Evolutionary conservation across 2,888 invertebrate genomes (phyloP), one percentile per base, ranked within the genome.

Genomic region (Stegana nigrithorax): DNA sequence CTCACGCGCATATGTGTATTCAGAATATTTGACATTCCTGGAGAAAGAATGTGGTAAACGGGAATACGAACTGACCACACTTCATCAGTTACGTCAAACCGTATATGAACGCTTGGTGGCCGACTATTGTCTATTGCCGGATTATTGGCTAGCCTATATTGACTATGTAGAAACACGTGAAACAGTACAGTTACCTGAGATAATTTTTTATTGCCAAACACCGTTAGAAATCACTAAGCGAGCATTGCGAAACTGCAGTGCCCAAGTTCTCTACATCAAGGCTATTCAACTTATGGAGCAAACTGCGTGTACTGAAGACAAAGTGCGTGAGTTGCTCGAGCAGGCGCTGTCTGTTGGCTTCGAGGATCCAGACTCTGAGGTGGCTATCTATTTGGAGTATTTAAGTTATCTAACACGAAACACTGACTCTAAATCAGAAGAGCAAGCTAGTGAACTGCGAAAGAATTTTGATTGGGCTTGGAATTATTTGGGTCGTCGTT

Each of bases 401-500:
- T 32, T 55, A n/a, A 21, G 32, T 1, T 55, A 55, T 21, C 21
- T 55, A 19, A 21, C 53, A 32, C 53, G 53, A 8, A 7, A 21
- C 21, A 55, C 53, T 12, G 32, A 55, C 8, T 55, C 32, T 10
- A 1, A 8, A 12, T 5, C 12, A 4, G 32, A 55, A 4, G 32
- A 55, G 0, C 12, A 32, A 8, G 39, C 39, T n/a, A n/a, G n/a
- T n/a, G n/a, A 55, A 12, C 12, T 55, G 6, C 53, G 53, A 10
- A 26, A 27, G 12, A 55, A 55, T 21, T 55, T 55, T 32, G 53
- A 55, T 10, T 55, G 53, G 32, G 53, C 53, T 10, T 55, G 53
- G 53, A 36, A 21, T 8, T 55, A 32, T 21, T 21, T 55, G n/a
- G 32, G 53, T 17, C 21, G 32, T 21, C 32, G 32, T 2, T 55